Evolutionary conservation across 2,797 vertebrate genomes (phyloP).

Genomic region (Buphagus erythrorhynchus): DNA sequence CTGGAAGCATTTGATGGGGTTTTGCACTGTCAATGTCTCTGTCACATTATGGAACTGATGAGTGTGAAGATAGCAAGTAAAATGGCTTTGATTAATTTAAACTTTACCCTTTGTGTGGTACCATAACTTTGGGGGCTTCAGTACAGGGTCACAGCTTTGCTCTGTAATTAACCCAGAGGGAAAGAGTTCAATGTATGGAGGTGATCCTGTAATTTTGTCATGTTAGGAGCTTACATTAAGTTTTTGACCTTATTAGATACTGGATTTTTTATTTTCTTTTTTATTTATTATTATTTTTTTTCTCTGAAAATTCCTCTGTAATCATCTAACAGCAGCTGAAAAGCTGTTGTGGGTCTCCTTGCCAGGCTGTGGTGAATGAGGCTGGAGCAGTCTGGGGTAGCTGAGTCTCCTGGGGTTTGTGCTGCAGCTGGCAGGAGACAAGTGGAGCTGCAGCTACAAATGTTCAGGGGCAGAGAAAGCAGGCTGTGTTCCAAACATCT

Average conservation of each 20-base stretch:
- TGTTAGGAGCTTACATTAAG: neutral
- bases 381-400: neutral
- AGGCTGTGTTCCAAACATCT: constrained; percentile 32
- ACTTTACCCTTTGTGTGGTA: neutral
- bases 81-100: neutral
- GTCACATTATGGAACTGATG: neutral
- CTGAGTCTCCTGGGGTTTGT: constrained; percentile 22
- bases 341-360: neutral
- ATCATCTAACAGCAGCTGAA: neutral
- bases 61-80: accelerated
- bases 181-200: neutral
- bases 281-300: neutral
- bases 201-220: neutral
- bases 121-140: neutral
- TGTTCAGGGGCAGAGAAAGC: constrained; percentile 11
- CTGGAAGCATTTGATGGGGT: neutral
- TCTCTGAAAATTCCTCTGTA: neutral
- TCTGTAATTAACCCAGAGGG: neutral
- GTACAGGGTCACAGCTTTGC: neutral
- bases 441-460: constrained; percentile 39
- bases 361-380: neutral
- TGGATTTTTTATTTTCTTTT: neutral
- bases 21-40: neutral
- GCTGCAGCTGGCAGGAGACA: constrained; percentile 67
- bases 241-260: neutral